Percentiles rank a stretch among this genome's conserved stretches.
Evolutionary conservation across 2,797 vertebrate species (phyloP).

Genomic region (Pseudomugil gertrudae): DNA sequence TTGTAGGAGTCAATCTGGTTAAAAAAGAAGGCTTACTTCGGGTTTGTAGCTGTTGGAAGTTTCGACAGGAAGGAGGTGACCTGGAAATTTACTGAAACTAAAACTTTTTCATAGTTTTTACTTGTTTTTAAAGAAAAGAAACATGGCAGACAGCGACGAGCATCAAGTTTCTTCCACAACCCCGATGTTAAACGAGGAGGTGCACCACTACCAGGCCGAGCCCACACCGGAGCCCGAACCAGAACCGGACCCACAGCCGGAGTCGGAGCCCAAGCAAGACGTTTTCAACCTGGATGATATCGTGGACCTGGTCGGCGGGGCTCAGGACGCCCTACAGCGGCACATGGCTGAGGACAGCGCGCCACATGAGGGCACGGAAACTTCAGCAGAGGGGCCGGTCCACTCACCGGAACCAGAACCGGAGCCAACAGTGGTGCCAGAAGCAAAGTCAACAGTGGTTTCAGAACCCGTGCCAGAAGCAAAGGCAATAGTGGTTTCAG

Average conservation of each 20-base stretch:
- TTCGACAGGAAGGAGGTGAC: constrained; percentile 5
- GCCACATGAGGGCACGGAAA: constrained; percentile 45
- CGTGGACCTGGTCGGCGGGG: constrained; percentile 79
- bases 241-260: constrained; percentile 3
- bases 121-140: constrained; percentile 39
- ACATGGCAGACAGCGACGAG: constrained; percentile 82
- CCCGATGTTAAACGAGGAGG: constrained; percentile 59
- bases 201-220: constrained; percentile 65
- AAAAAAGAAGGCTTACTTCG: constrained; percentile 13
- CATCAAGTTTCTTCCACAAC: constrained; percentile 75
- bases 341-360: constrained; percentile 66
- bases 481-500: constrained; percentile 25
- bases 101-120: constrained; percentile 47
- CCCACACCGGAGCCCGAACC: constrained; percentile 31
- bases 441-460: constrained; percentile 24
- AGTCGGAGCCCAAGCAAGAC: constrained; percentile 36
- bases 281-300: constrained; percentile 66
- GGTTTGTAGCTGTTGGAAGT: constrained; percentile 10
- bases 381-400: constrained; percentile 22
- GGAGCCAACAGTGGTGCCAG: constrained; percentile 12
- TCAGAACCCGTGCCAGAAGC: neutral
- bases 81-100: neutral
- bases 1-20: constrained; percentile 32
- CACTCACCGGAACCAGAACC: neutral
- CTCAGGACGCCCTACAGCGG: constrained; percentile 70